Conservation (phyloP, 2,888 invertebrate genomes). For the Microplitis deprimator region DNA sequence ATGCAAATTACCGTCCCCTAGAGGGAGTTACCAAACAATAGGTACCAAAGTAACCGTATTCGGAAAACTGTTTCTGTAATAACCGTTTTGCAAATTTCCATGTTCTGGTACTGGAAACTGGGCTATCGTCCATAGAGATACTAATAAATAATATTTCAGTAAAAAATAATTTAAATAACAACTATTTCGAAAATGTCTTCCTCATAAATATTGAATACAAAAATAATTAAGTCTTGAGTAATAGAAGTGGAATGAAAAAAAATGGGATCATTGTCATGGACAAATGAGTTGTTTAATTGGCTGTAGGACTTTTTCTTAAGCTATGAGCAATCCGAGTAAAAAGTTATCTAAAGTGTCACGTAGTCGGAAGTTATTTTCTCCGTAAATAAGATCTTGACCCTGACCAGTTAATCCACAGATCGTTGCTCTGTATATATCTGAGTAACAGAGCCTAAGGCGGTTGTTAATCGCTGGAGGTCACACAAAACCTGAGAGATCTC, state of each 20-base stretch:
- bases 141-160: no score
- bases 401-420: conserved; percentile 44
- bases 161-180: no score
- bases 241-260: background rate
- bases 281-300: background rate
- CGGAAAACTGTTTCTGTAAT: no score
- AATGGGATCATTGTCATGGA: background rate
- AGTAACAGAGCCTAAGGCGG: background rate
- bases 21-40: no score
- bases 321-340: no score
- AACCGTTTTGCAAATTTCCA: no score
- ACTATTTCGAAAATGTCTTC: background rate
- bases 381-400: conserved; percentile 46
- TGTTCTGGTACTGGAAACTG: no score
- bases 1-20: no score
- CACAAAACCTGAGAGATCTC: conserved; percentile 23
- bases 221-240: background rate
- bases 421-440: conserved; percentile 41
- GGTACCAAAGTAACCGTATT: no score
- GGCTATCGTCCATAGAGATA: no score
- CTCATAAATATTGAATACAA: background rate
- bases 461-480: conserved; percentile 41
- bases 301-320: no score
- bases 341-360: background rate
- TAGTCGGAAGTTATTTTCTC: conserved; percentile 14